Evolutionary conservation across 2,113 vertebrate genomes (phyloP).

Genomic region (Herpetotheres cachinnans): DNA sequence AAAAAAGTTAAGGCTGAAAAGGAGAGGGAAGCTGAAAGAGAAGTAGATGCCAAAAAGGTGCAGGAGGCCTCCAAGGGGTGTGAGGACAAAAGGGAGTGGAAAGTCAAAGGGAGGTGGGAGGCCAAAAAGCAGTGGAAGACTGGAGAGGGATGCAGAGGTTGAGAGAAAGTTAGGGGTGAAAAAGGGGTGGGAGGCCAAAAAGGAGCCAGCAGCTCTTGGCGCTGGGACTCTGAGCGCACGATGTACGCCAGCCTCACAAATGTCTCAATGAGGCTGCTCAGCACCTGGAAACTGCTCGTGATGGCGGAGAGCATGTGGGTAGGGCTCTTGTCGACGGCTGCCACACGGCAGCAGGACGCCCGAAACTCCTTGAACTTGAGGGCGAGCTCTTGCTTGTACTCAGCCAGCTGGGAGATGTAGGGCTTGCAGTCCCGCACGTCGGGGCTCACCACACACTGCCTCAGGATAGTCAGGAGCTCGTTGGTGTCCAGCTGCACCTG

Average conservation of each 20-base stretch:
- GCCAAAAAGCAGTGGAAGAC: no score
- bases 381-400: conserved; percentile 93
- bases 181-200: not conserved
- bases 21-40: not conserved
- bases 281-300: conserved; percentile 93
- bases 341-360: conserved; percentile 91
- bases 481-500: conserved; percentile 93
- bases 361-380: conserved; percentile 95
- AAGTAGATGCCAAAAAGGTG: no score
- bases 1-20: not conserved
- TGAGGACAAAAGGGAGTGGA: not conserved
- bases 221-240: conserved; percentile 88
- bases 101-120: not conserved
- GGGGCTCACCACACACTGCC: conserved; percentile 89
- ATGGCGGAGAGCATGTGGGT: conserved; percentile 93
- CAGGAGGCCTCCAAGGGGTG: not conserved
- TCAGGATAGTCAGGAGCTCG: conserved; percentile 89
- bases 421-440: conserved; percentile 83
- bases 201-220: conserved; percentile 85
- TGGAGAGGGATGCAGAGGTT: not conserved
- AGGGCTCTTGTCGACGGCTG: conserved; percentile 94
- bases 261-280: conserved; percentile 93
- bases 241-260: conserved; percentile 91
- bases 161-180: not conserved
- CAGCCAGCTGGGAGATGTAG: conserved; percentile 84